Conservation (phyloP, 2,888 invertebrate genomes). For the Formica aserva region DNA sequence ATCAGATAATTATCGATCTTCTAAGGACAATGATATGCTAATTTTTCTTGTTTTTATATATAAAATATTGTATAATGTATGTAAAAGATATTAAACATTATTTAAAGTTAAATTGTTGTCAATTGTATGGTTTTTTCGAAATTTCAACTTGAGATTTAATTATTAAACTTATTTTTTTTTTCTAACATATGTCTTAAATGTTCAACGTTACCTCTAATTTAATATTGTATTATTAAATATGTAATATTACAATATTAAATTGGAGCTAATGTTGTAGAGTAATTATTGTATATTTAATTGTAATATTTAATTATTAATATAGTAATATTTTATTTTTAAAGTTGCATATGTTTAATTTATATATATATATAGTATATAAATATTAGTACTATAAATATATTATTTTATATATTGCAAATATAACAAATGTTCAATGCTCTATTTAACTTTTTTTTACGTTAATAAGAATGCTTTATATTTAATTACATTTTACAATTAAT, state of each 20-base stretch:
- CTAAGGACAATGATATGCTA: background rate
- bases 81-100: background rate
- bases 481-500: conserved; percentile 30
- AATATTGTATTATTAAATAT: background rate
- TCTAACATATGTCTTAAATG: background rate
- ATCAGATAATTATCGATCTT: background rate
- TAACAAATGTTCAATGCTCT: background rate
- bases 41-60: background rate
- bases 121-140: background rate
- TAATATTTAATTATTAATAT: background rate
- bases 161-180: background rate
- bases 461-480: background rate
- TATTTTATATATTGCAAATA: background rate
- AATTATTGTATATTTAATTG: background rate
- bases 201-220: background rate
- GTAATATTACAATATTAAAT: background rate
- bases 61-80: background rate
- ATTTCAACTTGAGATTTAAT: background rate
- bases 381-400: no score
- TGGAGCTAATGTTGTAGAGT: background rate
- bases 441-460: background rate
- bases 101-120: background rate
- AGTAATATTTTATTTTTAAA: no score
- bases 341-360: no score
- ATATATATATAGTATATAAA: no score